Evolutionary conservation across 2,888 invertebrate species (phyloP).

Genomic region (Portevinia maculata): DNA sequence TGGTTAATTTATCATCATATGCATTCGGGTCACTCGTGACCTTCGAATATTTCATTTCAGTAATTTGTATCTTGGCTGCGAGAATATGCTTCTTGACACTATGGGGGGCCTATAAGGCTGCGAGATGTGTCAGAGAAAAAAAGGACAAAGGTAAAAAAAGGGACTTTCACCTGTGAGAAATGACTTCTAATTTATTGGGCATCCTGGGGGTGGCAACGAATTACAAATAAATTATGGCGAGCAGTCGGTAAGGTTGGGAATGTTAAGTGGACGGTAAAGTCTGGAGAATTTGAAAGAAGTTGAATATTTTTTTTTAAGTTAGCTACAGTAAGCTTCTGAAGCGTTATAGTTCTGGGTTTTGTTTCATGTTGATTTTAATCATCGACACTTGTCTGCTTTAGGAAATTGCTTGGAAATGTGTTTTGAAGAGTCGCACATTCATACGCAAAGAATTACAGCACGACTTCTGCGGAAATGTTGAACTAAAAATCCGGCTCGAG

Average conservation of each 20-base stretch:
- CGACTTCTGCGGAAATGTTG: too few species aligned
- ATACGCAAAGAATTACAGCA: too few species aligned
- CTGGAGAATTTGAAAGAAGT: constrained; percentile 1
- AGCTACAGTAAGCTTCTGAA: too few species aligned
- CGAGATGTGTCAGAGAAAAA: not conserved
- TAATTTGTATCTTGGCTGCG: constrained; percentile 59
- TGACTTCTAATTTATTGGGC: constrained; percentile 57
- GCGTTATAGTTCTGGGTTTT: too few species aligned
- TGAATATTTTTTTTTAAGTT: too few species aligned
- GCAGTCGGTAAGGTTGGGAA: constrained; percentile 23
- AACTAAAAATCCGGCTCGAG: too few species aligned
- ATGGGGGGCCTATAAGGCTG: not conserved
- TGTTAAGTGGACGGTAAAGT: constrained; percentile 48
- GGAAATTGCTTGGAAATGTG: too few species aligned
- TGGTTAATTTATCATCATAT: constrained; percentile 71
- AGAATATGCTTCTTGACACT: constrained; percentile 65
- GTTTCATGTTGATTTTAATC: too few species aligned
- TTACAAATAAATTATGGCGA: constrained; percentile 28
- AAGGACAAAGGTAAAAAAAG: constrained; percentile 21
- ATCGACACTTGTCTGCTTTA: too few species aligned
- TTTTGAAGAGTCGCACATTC: too few species aligned
- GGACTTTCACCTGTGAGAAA: constrained; percentile 39
- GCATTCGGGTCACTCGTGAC: constrained; percentile 72
- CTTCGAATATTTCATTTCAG: constrained; percentile 67
- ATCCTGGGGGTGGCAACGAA: constrained; percentile 35